Evolutionary conservation across 2,888 invertebrate genomes (phyloP), one percentile per base, ranked within the genome.

Genomic region (Melanostoma scalare): DNA sequence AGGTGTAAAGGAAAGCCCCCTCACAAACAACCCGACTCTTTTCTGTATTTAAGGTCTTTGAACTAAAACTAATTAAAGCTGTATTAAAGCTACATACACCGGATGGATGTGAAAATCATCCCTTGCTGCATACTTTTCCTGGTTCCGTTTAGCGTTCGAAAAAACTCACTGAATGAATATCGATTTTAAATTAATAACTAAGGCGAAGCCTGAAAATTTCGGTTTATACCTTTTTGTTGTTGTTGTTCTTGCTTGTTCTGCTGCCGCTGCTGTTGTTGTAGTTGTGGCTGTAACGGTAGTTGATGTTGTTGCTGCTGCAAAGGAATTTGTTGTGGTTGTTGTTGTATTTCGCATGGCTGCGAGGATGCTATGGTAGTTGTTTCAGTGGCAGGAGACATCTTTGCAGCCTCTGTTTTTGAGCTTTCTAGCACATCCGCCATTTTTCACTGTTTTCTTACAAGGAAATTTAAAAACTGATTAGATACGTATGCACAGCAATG

Each of bases 401-500:
- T 74, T 55, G 42, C 74, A 84, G 78, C 74, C 58, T 78, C 82
- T 55, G 56, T 60, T 30, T 78, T 52, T 58, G 82, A 78, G 78
- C 82, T 84, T 84, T 84, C 82, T 69, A 84, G 78, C 65, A 84
- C 78, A 78, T 84, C 82, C 74, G 82, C 82, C 82, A 84, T 81
- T 52, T 82, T 78, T 67, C 33, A 10, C 68, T 61, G 33, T 50
- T 74, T 79, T 69, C 56, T 52, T 73, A 72, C 63, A 68, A 73
- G 68, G 73, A 68, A 77, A 50, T 20, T 20, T 20, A 20, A 20
- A 20, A 20, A 20, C 10, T 52, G 20, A 10, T 31, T 56, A 68
- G n/a, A 20, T 31, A 48, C 31, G 48, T 65, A 38, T 20, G 20
- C 20, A 20, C 20, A 20, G 20, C 20, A 58, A 4, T 44, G 36